A percentile compares a stretch with the other conserved stretches of the same genome.
These are phyloP conservation scores for Corbicula japonica DNA, from an alignment of 2,888 invertebrate genomes.

Conservation along the genomic window DNA sequence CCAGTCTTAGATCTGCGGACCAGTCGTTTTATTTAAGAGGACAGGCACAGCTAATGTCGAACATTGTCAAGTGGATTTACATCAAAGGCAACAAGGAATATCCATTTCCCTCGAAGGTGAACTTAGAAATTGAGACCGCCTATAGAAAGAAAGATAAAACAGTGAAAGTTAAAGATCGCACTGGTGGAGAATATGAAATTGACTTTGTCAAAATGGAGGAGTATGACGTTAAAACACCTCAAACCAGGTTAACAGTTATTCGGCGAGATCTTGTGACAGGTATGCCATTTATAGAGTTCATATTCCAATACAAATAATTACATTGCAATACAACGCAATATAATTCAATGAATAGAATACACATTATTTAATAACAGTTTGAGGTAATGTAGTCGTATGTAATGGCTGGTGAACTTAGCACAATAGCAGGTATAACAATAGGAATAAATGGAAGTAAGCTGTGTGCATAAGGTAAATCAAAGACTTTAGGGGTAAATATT, in stretches of 20 bases:
- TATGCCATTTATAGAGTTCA: slow-evolving; percentile 16
- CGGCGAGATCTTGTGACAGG: slow-evolving; percentile 62
- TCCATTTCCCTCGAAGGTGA: slow-evolving; percentile 43
- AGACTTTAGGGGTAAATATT: too few relatives aligned
- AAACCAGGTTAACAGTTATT: slow-evolving; percentile 49
- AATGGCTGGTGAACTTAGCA: not conserved
- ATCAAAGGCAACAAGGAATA: slow-evolving; percentile 30
- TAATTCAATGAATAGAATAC: not conserved
- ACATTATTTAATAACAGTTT: not conserved
- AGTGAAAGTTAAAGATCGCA: slow-evolving; percentile 43
- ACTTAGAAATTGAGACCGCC: slow-evolving; percentile 64
- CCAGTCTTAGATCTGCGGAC: slow-evolving; percentile 12
- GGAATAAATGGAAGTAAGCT: not conserved
- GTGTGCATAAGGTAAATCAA: too few relatives aligned
- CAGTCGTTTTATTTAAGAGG: slow-evolving; percentile 19
- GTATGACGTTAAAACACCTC: slow-evolving; percentile 48
- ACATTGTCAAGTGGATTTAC: slow-evolving; percentile 57
- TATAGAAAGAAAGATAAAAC: slow-evolving; percentile 46
- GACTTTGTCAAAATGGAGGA: slow-evolving; percentile 67
- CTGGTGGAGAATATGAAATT: slow-evolving; percentile 56
- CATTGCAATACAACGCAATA: too few relatives aligned
- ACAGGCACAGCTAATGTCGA: slow-evolving; percentile 28
- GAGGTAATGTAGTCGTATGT: not conserved
- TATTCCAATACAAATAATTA: not conserved
- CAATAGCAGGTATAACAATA: not conserved